Evolutionary conservation across 2,113 vertebrate species (phyloP).

Genomic region (Vulpes vulpes): DNA sequence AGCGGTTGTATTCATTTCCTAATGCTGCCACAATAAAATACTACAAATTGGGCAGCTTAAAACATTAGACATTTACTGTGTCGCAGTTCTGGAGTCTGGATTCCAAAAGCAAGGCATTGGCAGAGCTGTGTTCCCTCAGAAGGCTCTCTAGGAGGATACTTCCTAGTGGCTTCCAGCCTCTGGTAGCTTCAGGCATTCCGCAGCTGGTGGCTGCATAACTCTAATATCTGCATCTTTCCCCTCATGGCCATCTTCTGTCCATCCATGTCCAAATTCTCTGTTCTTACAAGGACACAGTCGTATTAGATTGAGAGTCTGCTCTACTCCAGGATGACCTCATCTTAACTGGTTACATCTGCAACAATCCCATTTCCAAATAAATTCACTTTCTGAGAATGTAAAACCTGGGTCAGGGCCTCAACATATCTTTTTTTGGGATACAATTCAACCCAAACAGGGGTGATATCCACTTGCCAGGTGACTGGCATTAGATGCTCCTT

Average conservation of each 20-base stretch:
- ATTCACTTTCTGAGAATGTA: neutral
- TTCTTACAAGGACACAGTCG: neutral
- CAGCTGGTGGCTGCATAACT: neutral
- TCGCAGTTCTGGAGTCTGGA: neutral
- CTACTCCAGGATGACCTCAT: neutral
- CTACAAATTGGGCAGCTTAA: neutral
- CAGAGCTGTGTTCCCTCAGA: neutral
- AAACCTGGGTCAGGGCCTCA: neutral
- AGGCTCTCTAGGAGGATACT: neutral
- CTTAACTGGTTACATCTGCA: neutral
- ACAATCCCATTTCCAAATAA: constrained; percentile 31
- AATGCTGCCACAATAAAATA: neutral
- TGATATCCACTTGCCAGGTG: neutral
- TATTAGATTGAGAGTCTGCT: neutral
- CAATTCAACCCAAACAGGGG: neutral
- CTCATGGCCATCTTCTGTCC: neutral
- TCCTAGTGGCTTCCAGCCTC: neutral
- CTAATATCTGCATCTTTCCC: neutral
- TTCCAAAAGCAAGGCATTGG: neutral
- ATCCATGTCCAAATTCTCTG: neutral
- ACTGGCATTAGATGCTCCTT: neutral
- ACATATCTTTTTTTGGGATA: neutral
- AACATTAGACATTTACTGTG: neutral
- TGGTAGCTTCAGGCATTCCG: neutral
- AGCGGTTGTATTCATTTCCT: neutral